Base-by-base conservation (phyloP, 2,888 invertebrate species). In the Hylaea fasciaria region DNA sequence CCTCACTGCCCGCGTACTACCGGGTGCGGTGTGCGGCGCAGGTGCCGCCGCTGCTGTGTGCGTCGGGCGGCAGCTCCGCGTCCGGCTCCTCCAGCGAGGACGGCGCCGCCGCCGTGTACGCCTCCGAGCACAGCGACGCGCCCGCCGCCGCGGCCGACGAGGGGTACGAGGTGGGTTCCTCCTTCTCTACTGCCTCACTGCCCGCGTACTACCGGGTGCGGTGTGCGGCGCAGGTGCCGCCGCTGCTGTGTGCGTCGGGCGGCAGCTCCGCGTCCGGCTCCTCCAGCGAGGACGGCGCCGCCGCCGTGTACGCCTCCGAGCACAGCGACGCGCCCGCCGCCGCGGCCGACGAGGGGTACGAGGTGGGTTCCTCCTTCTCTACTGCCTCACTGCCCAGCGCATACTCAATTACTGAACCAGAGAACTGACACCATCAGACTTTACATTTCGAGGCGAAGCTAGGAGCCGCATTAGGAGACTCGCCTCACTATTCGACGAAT, bases 341-440 rank as follows among this genome's bases (percentile, higher is more conserved):
- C 47, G 78, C 2, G 93, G 3, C 93, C 1, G 94, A 94, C 71
- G 94, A 94, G 72, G 95, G 95, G 0, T 95, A 95, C 68, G 95
- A 92, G 86, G 92, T 90, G 56, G 50, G 47, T 5, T 0, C 3
- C 9, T 2, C 1, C 39, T 12, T 13, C 35, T n/a, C n/a, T n/a
- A n/a, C n/a, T n/a, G n/a, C n/a, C n/a, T n/a, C n/a, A n/a, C n/a
- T n/a, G n/a, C n/a, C n/a, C n/a, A n/a, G n/a, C n/a, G n/a, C 11
- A 35, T 11, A 35, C 9, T 11, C 10, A 35, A n/a, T n/a, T n/a
- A n/a, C n/a, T n/a, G n/a, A n/a, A n/a, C n/a, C n/a, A n/a, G n/a
- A n/a, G n/a, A n/a, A n/a, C n/a, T n/a, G n/a, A n/a, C n/a, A n/a
- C n/a, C n/a, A n/a, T n/a, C n/a, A n/a, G n/a, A n/a, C n/a, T n/a